Percentiles rank a stretch among this genome's conserved stretches.
Evolutionary conservation across 1,140 invertebrate species (phyloP).

Genomic region (Trissolcus basalis): DNA sequence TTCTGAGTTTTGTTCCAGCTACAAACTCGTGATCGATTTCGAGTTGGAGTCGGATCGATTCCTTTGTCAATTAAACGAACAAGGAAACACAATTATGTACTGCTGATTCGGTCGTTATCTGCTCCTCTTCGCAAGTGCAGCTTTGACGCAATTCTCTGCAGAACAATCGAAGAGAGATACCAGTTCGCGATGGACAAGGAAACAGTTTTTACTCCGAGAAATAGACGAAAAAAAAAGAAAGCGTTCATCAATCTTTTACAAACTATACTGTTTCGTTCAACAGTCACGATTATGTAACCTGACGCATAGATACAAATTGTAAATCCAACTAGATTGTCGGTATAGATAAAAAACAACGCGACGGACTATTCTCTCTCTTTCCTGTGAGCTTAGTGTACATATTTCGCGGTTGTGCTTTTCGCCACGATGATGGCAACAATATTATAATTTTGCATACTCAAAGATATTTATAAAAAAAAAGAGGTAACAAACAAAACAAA

Average conservation of each 20-base stretch:
- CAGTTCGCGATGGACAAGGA: conserved; percentile 43
- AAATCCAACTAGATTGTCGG: conserved; percentile 13
- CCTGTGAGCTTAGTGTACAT: conserved; percentile 60
- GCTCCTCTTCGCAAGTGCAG: conserved; percentile 22
- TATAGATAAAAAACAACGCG: conserved; percentile 35
- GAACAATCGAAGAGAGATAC: conserved; percentile 49
- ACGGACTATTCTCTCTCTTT: conserved; percentile 54
- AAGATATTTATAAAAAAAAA: conserved; percentile 25
- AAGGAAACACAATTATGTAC: conserved; percentile 15
- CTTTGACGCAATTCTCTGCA: conserved; percentile 28
- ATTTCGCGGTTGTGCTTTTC: conserved; percentile 58
- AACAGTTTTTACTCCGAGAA: conserved; percentile 46
- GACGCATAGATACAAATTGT: too few relatives aligned
- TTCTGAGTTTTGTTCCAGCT: conserved; percentile 15
- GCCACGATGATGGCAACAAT: conserved; percentile 34
- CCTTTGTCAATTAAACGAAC: conserved; percentile 51
- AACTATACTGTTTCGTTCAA: conserved; percentile 10
- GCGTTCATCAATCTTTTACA: conserved; percentile 67
- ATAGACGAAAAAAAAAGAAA: conserved; percentile 21
- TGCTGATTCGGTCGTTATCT: conserved; percentile 32
- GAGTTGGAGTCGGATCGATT: conserved; percentile 13
- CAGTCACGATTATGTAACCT: too few relatives aligned
- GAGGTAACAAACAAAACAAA: too few relatives aligned
- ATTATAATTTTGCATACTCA: conserved; percentile 52
- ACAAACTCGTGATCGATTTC: conserved; percentile 4